Evolutionary conservation across 2,888 invertebrate species (phyloP), one percentile per base, ranked within the genome.

Genomic region (Taphrorychus bicolor): DNA sequence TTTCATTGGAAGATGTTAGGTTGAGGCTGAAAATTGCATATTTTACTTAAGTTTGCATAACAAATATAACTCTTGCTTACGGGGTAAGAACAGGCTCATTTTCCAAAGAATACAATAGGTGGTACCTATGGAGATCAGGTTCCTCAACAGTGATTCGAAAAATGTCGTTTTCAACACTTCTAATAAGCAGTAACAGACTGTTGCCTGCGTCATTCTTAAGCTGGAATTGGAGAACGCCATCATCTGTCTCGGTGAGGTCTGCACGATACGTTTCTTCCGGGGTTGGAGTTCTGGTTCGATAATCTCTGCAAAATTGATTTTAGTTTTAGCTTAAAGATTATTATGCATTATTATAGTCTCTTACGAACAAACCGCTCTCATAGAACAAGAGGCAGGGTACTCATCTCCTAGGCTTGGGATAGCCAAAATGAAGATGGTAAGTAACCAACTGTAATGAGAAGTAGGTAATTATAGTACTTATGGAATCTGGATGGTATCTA

Each of bases 51-150:
- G 42, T 42, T 42, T 42, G 24, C 4, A 23, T 5, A 7, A 23
- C 4, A 23, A 23, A 23, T 23, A 7, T 23, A 7, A 7, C 24
- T 5, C 24, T 23, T 23, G n/a, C 7, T 23, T 7, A 23, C 16
- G 42, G 16, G 42, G 5, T 23, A 5, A 23, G 5, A 42, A n/a
- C n/a, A 2, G 62, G 62, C 5, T 63, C 62, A 11, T 57, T 68
- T 59, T 63, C 68, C 41, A 68, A 62, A 54, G 48, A 63, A 54
- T 59, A 32, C 41, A 51, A 17, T 9, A 70, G 45, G 5, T 66
- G 58, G 59, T 66, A 63, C 62, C 66, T 62, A 61, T 70, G 70
- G 2, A 11, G 32, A 51, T 66, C 70, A 3, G 41, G 66, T 54
- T 70, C 70, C 49, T 66, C 70, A 23, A 70, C 59, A 18, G 41